Conservation (phyloP, 2,113 vertebrate species). For the Thymallus thymallus region DNA sequence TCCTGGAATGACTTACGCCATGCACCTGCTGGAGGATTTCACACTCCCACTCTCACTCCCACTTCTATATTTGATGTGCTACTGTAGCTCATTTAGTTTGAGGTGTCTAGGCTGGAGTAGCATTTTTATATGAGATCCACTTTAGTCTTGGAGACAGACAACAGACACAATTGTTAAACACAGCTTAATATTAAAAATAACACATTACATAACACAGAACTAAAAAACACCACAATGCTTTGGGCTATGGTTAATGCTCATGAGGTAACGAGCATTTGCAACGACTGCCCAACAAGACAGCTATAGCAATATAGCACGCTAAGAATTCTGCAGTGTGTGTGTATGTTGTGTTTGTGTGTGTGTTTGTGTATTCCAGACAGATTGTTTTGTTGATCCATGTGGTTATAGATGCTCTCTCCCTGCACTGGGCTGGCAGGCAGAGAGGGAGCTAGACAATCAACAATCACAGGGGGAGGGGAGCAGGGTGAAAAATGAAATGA, state of each 20-base stretch:
- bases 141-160: no score
- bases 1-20: no score
- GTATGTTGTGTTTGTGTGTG: not conserved
- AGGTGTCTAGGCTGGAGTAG: no score
- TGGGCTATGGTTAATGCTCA: conserved; percentile 45
- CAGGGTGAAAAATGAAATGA: conserved; percentile 67
- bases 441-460: conserved; percentile 54
- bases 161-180: no score
- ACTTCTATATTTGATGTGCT: not conserved
- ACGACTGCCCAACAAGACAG: conserved; percentile 50
- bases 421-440: conserved; percentile 36
- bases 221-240: not conserved
- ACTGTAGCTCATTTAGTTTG: no score
- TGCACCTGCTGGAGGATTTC: no score
- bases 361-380: not conserved
- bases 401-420: conserved; percentile 11
- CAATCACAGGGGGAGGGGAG: conserved; percentile 31
- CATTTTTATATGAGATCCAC: no score
- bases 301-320: conserved; percentile 51
- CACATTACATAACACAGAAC: conserved; percentile 51
- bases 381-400: not conserved
- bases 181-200: conserved; percentile 4
- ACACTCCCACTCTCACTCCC: not conserved
- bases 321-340: conserved; percentile 13
- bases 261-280: conserved; percentile 39